Conservation (phyloP, 2,888 invertebrate species). For the Acanthoscelides obtectus region DNA sequence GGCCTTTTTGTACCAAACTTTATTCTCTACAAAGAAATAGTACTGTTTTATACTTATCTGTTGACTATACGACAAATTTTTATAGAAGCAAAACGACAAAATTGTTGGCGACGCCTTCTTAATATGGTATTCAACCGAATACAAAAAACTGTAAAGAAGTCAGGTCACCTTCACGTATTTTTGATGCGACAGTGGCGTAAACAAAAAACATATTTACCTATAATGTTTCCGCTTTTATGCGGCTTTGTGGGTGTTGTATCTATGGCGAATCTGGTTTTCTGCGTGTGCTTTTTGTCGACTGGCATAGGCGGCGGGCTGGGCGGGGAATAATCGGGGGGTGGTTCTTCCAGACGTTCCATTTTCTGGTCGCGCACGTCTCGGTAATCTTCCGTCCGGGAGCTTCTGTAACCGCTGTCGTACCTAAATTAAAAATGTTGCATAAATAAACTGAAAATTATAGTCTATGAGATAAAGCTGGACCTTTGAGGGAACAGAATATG, state of each 20-base stretch:
- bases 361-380: conserved; percentile 32
- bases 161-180: neutral
- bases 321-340: conserved; percentile 69
- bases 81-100: no score
- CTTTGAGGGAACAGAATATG: no score
- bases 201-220: conserved; percentile 35
- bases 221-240: conserved; percentile 45
- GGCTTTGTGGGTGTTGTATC: conserved; percentile 45
- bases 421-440: conserved; percentile 14
- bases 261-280: conserved; percentile 66
- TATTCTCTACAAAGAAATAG: no score
- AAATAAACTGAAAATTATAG: no score
- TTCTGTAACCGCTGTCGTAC: conserved; percentile 20
- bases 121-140: neutral
- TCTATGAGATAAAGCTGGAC: no score
- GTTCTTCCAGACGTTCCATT: conserved; percentile 50
- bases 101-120: no score
- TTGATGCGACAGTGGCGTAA: neutral
- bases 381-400: conserved; percentile 31
- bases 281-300: conserved; percentile 54
- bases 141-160: neutral
- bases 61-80: no score
- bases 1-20: no score
- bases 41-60: no score
- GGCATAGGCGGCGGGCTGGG: conserved; percentile 44